Evolutionary conservation across 2,797 vertebrate genomes (phyloP), one percentile per base, ranked within the genome.

Genomic region (Picus viridis): DNA sequence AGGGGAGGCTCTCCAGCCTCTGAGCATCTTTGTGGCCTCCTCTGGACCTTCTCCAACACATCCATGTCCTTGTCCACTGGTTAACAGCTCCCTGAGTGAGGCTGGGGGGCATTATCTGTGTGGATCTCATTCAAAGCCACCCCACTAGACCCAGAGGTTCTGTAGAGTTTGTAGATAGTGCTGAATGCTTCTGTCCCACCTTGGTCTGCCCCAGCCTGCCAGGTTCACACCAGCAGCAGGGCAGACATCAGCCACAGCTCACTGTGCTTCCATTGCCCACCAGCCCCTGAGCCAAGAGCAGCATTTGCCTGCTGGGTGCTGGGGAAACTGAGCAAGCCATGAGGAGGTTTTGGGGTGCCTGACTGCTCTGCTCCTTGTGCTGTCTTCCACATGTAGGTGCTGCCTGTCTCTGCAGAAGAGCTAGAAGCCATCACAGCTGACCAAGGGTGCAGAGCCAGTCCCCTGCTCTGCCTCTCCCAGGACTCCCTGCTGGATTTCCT

Each of bases 391-490:
- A 0, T 47, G 20, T 76, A 99, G 99, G 99, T 99, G 78, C 95
- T 99, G 65, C 98, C 96, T 1, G 97, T 99, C 84, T 97, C 96
- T 20, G 49, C 93, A 65, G 94, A 97, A 23, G 98, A 98, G 57
- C 96, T 99, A 9, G 97, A 94, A 68, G 89, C 93, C 14, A 93
- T 99, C 67, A 97, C 97, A 4, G 97, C 94, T 11, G 97, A 98
- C 68, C 78, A 96, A 15, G 97, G 95, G 51, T 98, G 98, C 7
- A 97, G 96, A 4, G 97, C 97, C 34, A 98, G 99, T 79, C 98
- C 99, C 39, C 95, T 99, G 29, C 97, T 99, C 72, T 98, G 97
- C 94, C 98, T 99, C 77, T 98, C 98, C 13, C 99, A 99, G 97
- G 98, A 96, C 67, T 97, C 98, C 53, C 93, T 86, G 12, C 86